Percentiles rank a stretch among this genome's conserved stretches.
phyloP scores from a whole-genome alignment of 2,797 vertebrate genomes.

The Emydoidea blandingii region DNA sequence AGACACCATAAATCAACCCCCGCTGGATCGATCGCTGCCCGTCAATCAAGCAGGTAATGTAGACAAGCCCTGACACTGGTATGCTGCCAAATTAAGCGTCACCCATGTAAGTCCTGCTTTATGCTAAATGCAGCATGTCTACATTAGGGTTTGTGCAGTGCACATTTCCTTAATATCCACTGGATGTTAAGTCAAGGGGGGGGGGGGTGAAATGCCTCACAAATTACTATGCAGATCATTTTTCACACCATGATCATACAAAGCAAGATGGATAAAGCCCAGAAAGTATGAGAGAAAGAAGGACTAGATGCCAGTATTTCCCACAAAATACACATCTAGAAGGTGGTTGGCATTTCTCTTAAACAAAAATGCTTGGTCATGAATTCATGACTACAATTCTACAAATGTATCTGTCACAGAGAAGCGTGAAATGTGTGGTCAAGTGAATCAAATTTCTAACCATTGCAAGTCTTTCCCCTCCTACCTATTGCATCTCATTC shows the following conservation, averaged over 20 bases:
- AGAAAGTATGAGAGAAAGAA: neutral
- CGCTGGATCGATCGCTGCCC: too few relatives aligned
- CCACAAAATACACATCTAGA: neutral
- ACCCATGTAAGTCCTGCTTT: neutral
- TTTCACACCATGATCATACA: neutral
- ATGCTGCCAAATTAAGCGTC: neutral
- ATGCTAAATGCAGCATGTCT: neutral
- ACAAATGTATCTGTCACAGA: neutral
- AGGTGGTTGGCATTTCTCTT: neutral
- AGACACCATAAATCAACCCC: too few relatives aligned
- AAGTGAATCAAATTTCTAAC: neutral
- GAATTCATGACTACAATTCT: neutral
- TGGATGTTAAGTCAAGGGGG: neutral
- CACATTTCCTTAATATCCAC: neutral
- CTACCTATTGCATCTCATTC: neutral
- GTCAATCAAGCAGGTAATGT: too few relatives aligned
- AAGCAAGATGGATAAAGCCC: neutral
- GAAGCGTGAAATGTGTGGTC: neutral
- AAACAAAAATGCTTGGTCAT: neutral
- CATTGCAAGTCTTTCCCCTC: neutral
- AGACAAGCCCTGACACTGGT: too few relatives aligned
- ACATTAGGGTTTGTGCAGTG: neutral
- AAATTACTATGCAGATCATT: neutral
- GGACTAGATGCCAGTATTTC: neutral
- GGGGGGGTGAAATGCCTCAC: neutral